Base-by-base conservation (phyloP, 2,113 vertebrate genomes). In the Protobothrops flavoviridis region DNA sequence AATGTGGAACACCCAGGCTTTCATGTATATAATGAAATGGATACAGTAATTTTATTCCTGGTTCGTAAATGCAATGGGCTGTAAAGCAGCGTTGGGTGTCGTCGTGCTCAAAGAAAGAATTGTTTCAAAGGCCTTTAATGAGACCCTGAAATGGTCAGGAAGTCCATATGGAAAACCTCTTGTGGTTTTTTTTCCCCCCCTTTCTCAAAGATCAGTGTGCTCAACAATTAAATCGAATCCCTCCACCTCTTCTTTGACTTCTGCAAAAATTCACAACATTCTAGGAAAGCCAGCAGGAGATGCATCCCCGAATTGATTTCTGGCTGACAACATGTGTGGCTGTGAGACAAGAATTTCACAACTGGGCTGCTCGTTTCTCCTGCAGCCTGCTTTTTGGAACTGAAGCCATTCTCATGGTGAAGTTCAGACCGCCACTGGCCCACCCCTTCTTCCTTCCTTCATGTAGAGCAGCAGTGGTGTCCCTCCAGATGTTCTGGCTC, bases 31-130 rank as follows among this genome's bases (percentile, higher is more conserved):
- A 92, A 59, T 93, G 97, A 96, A 97, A 97, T 94, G 94, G 93
- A 97, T 97, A 57, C 96, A 95, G 96, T 95, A 96, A 97, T 97
- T 97, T 95, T 95, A 96, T 97, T 96, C 96, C 96, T 94, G 89
- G 33, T 95, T 86, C 95, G 92, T 96, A 97, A 97, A 97, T 95
- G 96, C 96, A 97, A 97, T 94, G 96, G 96, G 94, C 96, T 97
- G 96, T 94, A 95, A 97, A 96, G 93, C 56, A 88, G 94, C 91
- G 93, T 93, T 92, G 95, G 95, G 96, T 94, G 29, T 93, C 95
- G 94, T 87, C 64, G 0, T 90, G 95, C 92, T 97, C 95, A 97
- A 97, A 96, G 96, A 95, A 95, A 94, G 94, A 90, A 96, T 97
- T 97, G 97, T 97, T 97, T 95, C 95, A 87, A 92, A 13, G 93